A percentile compares a stretch with the other conserved stretches of the same genome.
Evolutionary conservation across 2,888 invertebrate genomes (phyloP).

Genomic region (Apeira syringaria): DNA sequence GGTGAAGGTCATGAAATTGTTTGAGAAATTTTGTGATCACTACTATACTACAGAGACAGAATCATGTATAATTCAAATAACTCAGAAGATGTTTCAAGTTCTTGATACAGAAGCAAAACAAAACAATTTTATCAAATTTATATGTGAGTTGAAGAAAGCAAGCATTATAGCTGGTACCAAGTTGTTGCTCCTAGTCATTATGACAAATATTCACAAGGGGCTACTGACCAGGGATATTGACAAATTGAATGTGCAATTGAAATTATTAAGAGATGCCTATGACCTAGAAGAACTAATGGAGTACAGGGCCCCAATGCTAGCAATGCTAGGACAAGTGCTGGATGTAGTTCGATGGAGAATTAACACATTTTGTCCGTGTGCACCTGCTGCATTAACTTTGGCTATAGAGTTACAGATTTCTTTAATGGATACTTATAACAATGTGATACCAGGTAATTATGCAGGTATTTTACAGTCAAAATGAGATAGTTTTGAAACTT

Average conservation of each 20-base stretch:
- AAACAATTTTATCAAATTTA: constrained; percentile 56
- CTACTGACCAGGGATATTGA: constrained; percentile 48
- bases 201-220: constrained; percentile 65
- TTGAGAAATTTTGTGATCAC: constrained; percentile 56
- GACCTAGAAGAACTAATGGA: constrained; percentile 49
- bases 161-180: constrained; percentile 52
- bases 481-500: too few relatives aligned
- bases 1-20: constrained; percentile 54
- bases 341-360: constrained; percentile 64
- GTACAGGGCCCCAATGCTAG: constrained; percentile 67
- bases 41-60: constrained; percentile 63
- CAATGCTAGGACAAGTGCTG: constrained; percentile 67
- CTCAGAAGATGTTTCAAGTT: constrained; percentile 46
- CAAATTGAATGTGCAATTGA: constrained; percentile 51
- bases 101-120: constrained; percentile 48
- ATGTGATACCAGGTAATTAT: constrained; percentile 54
- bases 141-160: constrained; percentile 50
- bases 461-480: too few relatives aligned
- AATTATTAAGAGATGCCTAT: constrained; percentile 50
- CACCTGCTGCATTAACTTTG: constrained; percentile 52
- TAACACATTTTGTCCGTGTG: constrained; percentile 45
- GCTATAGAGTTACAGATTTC: constrained; percentile 52
- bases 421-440: constrained; percentile 52
- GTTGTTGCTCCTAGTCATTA: constrained; percentile 59
- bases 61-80: constrained; percentile 52